Base-by-base conservation (phyloP, 2,797 vertebrate species). In the Xenopus petersii region DNA sequence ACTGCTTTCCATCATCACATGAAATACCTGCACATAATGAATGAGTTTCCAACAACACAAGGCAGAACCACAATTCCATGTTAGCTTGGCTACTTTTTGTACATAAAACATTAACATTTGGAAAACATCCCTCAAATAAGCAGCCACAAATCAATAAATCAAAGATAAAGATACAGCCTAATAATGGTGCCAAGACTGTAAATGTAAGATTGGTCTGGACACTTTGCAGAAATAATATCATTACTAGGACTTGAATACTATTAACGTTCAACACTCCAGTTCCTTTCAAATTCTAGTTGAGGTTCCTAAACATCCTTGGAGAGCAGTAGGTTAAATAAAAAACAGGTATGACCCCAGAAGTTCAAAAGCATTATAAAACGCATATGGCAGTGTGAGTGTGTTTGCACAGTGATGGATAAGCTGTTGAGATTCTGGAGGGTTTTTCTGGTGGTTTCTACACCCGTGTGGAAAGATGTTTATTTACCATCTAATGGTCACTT, bases 91-190 rank as follows among this genome's bases (percentile, higher is more conserved):
- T 54, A 54, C 15, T 54, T 54, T 4, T 54, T 54, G 49, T 54
- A 54, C 15, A 16, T 54, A 54, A 54, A 54, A 54, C 12, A 12
- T 54, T 54, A 64, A 64, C 62, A 64, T 64, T 64, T 64, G 62
- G 62, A 64, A 64, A 64, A n/a, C 62, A 64, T 64, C 42, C 42
- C 62, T 42, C 16, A 64, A 64, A 64, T 46, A 64, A 13, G n/a
- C 13, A 46, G 42, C 33, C 62, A n/a, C 10, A 46, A 64, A 47
- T 42, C 30, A 64, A 64, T 64, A 64, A 64, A 64, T 64, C 62
- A 64, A 42, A 64, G 33, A 36, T 64, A 64, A 64, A 42, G 62
- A 64, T 64, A 64, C 42, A 64, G 42, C 33, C 36, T 16, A 16
- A 5, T 36, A 47, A 42, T 42, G 36, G n/a, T 42, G 62, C 62